These are phyloP conservation scores for Pangasius sanitwongsei DNA, from an alignment of 2,797 vertebrate genomes.

Conservation along the genomic window DNA sequence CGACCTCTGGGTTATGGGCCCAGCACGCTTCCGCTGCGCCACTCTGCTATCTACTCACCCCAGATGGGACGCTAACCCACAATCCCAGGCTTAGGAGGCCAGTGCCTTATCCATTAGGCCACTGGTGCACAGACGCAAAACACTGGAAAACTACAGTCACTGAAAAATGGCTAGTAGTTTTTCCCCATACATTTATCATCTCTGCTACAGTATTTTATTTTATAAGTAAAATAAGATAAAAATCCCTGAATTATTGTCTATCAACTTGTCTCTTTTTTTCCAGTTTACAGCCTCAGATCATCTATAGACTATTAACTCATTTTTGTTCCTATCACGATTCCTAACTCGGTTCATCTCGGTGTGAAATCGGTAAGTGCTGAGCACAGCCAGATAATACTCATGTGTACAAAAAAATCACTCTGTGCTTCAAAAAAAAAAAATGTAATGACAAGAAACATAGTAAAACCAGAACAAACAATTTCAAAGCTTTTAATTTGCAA, in stretches of 20 bases:
- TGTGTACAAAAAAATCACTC: background rate
- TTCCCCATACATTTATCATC: too few species aligned
- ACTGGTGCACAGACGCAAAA: constrained; percentile 20
- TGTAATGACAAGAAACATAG: background rate
- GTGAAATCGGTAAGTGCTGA: background rate
- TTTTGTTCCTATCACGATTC: too few species aligned
- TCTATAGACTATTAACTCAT: too few species aligned
- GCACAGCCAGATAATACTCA: background rate
- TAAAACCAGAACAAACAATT: background rate
- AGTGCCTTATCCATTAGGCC: constrained; percentile 65
- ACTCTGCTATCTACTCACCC: background rate
- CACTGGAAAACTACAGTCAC: too few species aligned
- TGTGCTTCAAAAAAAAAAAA: background rate
- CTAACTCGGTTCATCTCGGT: too few species aligned
- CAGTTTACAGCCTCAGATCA: too few species aligned
- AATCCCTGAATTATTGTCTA: too few species aligned
- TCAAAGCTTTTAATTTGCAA: background rate
- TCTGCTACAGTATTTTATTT: too few species aligned
- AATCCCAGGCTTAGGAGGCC: constrained; percentile 67
- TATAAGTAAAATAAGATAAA: too few species aligned
- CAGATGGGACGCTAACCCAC: constrained; percentile 60
- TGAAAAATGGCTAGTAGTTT: too few species aligned
- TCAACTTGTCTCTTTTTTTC: too few species aligned
- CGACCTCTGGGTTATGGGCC: background rate
- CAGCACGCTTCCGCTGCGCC: background rate